Base-by-base conservation (phyloP, 2,888 invertebrate species). In the Sturmia bella region DNA sequence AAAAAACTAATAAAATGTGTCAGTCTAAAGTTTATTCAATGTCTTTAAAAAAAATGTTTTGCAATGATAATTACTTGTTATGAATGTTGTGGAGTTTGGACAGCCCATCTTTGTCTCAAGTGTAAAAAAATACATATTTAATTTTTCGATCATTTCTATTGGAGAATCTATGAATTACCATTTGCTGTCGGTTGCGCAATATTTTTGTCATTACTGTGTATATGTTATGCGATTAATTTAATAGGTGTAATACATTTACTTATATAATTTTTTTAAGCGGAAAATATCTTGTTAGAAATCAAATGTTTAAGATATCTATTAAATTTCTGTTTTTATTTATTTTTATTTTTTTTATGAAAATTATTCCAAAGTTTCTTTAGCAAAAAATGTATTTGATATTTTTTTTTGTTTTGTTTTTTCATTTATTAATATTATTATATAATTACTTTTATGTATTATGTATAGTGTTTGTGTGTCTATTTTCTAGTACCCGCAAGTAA, bases 401-500 rank as follows among this genome's bases (percentile, higher is more conserved):
- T 74, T 81, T 59, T 78, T 79, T 73, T 59, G 52, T 83, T 85
- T 81, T 81, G 76, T 74, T 84, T 80, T 74, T 84, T 80, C 66
- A 80, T 82, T 82, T 84, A 85, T 85, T 86, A 84, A 85, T 85
- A 86, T 85, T 86, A 85, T 86, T 85, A 85, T 85, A 84, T 85
- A 84, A 85, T 86, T 85, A 85, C 80, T 86, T 86, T 84, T 87
- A 86, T 86, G 82, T 84, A 85, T 85, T 86, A 85, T 85, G 84
- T 84, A 85, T 82, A 82, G 81, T 82, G 69, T 81, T 66, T 81
- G 78, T 78, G 41, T 82, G 85, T 90, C 21, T 74, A 89, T 89
- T 89, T 87, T 94, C 95, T 97, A 97, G 95, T 96, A 97, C 94
- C 97, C 97, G 94, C 97, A 97, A 93, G 94, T 95, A 94, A 97